Evolutionary conservation across 2,797 vertebrate species (phyloP), one percentile per base, ranked within the genome.

Genomic region (Crocodylus rhombifer): DNA sequence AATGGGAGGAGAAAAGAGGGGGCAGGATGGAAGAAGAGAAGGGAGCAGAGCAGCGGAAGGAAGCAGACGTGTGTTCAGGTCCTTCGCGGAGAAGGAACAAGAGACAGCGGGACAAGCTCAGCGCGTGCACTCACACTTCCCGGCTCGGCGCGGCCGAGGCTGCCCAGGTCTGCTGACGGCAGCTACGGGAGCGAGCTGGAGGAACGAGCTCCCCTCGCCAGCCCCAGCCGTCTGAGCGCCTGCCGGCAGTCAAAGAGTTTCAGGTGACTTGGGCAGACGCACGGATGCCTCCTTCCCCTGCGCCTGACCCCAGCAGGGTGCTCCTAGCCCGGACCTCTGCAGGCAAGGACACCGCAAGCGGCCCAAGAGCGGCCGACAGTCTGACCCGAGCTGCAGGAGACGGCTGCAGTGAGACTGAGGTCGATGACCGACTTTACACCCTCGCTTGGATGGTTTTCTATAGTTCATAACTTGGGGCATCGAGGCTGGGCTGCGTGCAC

Each of bases 341-440:
- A 51, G 42, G 8, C 42, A 11, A 11, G 42, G 10, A 9, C 42
- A 51, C 3, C 8, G 42, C 42, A 51, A 51, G 42, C 42, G 20
- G 15, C 33, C 33, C 36, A 42, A 21, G 28, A 67, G 64, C 73
- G 84, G 73, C 73, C 56, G 63, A 75, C 56, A 64, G 25, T 55
- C 75, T 0, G 0, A 5, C n/a, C 33, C 80, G 5, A 20, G 6
- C 60, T 0, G 17, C 20, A 21, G 67, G 13, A 71, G 67, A 71
- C 65, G 83, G 56, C 60, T 91, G 67, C 17, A 55, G 28, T 0
- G 26, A 30, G 83, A 5, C 9, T 51, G 65, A 80, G 62, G 28
- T 80, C 56, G 76, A 57, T 10, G 79, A 14, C 30, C 5, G 0
- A 3, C 0, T 0, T 56, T 69, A 84, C 63, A 61, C 12, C 36